A percentile compares a stretch with the other conserved stretches of the same genome.
phyloP scores from a whole-genome alignment of 2,888 invertebrate species.

The Netelia fuscicornis region DNA sequence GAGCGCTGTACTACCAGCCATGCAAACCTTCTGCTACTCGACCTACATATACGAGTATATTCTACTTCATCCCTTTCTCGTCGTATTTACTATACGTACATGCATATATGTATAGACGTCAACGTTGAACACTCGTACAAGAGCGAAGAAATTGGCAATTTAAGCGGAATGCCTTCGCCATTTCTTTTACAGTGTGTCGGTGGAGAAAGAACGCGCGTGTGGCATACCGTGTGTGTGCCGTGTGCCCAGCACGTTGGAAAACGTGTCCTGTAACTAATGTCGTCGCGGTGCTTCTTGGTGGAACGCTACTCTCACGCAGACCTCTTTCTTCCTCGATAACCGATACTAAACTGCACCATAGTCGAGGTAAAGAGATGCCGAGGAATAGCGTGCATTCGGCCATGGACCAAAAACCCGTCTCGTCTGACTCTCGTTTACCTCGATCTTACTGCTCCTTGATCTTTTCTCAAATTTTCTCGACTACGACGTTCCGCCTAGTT shows the following conservation, averaged over 20 bases:
- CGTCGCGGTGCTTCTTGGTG: constrained; percentile 54
- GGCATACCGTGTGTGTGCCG: constrained; percentile 9
- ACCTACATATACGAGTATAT: constrained; percentile 27
- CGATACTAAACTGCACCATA: constrained; percentile 30
- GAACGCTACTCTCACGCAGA: constrained; percentile 11
- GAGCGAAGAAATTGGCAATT: constrained; percentile 75
- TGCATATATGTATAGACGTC: neutral
- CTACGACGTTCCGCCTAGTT: neutral
- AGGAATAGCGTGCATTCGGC: neutral
- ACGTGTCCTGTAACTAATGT: constrained; percentile 71
- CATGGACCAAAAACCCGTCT: neutral
- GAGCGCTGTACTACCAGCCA: constrained; percentile 37
- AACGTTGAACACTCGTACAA: constrained; percentile 55
- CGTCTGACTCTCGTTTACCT: neutral
- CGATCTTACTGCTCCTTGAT: neutral
- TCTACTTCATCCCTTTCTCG: neutral
- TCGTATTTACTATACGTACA: neutral
- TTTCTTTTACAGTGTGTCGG: constrained; percentile 47
- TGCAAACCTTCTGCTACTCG: constrained; percentile 24
- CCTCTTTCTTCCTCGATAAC: constrained; percentile 14
- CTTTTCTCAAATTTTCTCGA: neutral
- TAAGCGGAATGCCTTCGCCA: constrained; percentile 69
- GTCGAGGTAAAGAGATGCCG: neutral
- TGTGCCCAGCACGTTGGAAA: constrained; percentile 23
- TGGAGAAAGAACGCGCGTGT: neutral